These are phyloP conservation scores for Scelioninae gen. 1 DNA, from an alignment of 2,888 invertebrate species.

Conservation along the genomic window DNA sequence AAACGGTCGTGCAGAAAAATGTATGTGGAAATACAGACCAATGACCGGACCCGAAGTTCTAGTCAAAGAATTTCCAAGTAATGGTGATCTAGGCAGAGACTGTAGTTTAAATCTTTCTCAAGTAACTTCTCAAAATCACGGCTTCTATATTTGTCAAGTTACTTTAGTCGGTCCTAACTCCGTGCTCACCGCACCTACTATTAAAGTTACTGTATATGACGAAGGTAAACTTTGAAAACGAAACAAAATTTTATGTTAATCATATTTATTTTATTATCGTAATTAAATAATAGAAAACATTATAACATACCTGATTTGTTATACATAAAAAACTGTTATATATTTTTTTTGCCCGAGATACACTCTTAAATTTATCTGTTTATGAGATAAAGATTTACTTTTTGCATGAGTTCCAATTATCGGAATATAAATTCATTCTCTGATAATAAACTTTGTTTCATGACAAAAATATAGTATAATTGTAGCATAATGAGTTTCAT, in stretches of 20 bases:
- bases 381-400: no score
- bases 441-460: no score
- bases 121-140: conserved; percentile 78
- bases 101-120: conserved; percentile 78
- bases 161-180: conserved; percentile 76
- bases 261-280: no score
- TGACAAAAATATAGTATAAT: no score
- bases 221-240: conserved; percentile 76
- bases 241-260: neutral
- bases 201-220: conserved; percentile 79
- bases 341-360: no score
- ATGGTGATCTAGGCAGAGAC: conserved; percentile 79
- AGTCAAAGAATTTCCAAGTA: conserved; percentile 79
- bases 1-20: conserved; percentile 80
- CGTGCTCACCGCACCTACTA: conserved; percentile 75
- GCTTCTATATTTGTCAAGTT: conserved; percentile 81
- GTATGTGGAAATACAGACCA: conserved; percentile 80
- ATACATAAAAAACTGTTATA: no score
- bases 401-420: no score
- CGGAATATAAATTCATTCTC: no score
- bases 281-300: no score
- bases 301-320: no score
- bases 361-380: no score
- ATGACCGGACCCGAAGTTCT: conserved; percentile 74
- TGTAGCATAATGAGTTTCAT: no score